Evolutionary conservation across 2,113 vertebrate genomes (phyloP).

Genomic region (Bos javanicus): DNA sequence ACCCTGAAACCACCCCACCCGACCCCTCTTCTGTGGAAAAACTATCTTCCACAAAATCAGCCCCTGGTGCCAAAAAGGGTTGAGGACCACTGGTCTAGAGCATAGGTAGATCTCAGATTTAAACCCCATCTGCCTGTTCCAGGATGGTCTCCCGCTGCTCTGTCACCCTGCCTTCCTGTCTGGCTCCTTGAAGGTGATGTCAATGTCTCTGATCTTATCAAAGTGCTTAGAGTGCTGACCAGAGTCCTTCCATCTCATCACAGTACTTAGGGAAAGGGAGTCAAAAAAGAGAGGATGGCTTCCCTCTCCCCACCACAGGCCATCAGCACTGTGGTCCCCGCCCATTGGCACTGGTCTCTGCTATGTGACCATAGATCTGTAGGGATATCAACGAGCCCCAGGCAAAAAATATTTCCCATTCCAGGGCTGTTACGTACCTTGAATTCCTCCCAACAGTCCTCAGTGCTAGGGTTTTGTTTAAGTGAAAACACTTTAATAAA

Average conservation of each 20-base stretch:
- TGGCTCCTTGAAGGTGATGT: not conserved
- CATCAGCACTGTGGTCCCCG: fast-evolving
- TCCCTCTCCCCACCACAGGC: not conserved
- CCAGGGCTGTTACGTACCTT: not conserved
- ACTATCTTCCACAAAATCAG: not conserved
- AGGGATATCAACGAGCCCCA: not conserved
- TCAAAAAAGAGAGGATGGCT: not conserved
- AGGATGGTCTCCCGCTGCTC: not conserved
- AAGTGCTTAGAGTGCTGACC: not conserved
- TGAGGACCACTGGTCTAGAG: not conserved
- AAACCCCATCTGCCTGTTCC: not conserved
- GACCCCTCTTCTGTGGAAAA: not conserved
- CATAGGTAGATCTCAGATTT: not conserved
- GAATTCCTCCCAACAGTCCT: not conserved
- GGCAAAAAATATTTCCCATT: not conserved
- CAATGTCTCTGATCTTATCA: not conserved
- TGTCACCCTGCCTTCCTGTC: not conserved
- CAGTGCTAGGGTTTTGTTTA: not conserved
- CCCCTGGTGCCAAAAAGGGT: not conserved
- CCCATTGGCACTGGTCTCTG: not conserved
- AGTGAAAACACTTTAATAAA: not conserved
- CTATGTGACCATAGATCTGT: not conserved
- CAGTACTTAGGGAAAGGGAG: not conserved
- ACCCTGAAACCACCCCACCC: not conserved
- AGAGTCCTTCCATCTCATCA: not conserved